These are phyloP conservation scores for Arvicanthis niloticus DNA, from an alignment of 2,113 vertebrate species.

Conservation along the genomic window DNA sequence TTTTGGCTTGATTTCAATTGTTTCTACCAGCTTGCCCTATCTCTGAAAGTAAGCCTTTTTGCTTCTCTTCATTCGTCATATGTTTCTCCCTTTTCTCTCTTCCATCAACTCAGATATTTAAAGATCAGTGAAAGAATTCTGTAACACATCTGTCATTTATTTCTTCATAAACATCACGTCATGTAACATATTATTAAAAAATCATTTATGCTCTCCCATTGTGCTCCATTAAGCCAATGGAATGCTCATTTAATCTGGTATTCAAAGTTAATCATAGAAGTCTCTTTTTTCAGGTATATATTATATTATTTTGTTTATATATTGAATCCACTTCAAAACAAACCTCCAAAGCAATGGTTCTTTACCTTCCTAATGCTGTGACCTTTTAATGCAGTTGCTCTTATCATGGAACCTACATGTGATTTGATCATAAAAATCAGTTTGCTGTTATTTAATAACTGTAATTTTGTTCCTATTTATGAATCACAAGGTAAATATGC, in stretches of 20 bases:
- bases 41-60: constrained; percentile 26
- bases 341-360: neutral
- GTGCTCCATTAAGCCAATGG: constrained; percentile 50
- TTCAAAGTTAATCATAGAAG: constrained; percentile 5
- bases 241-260: neutral
- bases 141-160: neutral
- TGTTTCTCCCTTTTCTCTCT: constrained; percentile 17
- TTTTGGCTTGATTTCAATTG: constrained; percentile 69
- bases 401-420: neutral
- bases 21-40: constrained; percentile 43
- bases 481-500: neutral
- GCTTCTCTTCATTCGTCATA: constrained; percentile 15
- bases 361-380: neutral
- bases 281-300: neutral
- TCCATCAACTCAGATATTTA: constrained; percentile 22
- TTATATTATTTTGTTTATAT: neutral
- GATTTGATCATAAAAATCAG: neutral
- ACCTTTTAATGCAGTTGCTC: neutral
- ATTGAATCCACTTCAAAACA: neutral
- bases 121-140: constrained; percentile 52
- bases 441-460: neutral
- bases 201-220: neutral
- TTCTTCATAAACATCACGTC: neutral
- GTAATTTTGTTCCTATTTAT: neutral
- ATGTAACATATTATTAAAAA: constrained; percentile 25